Percentiles rank a stretch among this genome's conserved stretches.
Evolutionary conservation across 2,797 vertebrate genomes (phyloP).

Genomic region (Macrochelys suwanniensis): DNA sequence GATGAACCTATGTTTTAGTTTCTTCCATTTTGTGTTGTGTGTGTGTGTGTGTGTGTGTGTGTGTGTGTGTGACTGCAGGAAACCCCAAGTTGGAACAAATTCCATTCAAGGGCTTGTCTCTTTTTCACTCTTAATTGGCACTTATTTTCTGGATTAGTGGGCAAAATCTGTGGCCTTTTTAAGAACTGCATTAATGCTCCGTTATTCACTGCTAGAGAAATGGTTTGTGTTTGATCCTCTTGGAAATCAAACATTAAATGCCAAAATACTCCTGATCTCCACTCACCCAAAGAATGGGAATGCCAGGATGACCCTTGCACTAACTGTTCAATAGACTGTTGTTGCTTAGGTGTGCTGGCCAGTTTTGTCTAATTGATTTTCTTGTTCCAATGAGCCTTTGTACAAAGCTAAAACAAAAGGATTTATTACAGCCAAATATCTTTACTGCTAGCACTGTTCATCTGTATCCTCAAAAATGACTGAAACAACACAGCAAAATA

Average conservation of each 20-base stretch:
- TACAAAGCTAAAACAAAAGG: conserved; percentile 29
- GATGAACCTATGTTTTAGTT: neutral
- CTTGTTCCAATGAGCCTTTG: conserved; percentile 4
- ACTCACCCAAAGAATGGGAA: neutral
- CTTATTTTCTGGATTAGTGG: neutral
- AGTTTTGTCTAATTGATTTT: conserved; percentile 37
- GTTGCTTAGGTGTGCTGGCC: conserved; percentile 2
- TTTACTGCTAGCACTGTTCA: neutral
- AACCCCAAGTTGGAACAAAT: neutral
- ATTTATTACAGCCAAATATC: neutral
- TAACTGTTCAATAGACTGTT: conserved; percentile 27
- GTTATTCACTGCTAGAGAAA: neutral
- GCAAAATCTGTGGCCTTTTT: neutral
- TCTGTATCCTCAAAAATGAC: neutral
- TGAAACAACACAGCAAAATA: neutral
- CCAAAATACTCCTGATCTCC: conserved; percentile 22
- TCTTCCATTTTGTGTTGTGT: neutral
- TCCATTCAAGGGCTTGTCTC: neutral
- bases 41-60: too few relatives aligned
- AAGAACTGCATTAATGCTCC: neutral
- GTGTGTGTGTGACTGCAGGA: neutral
- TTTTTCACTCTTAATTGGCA: neutral
- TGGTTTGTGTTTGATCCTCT: neutral
- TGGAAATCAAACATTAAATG: conserved; percentile 24
- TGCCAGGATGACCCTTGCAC: conserved; percentile 11